A percentile compares a stretch with the other conserved stretches of the same genome.
These are phyloP conservation scores for Caenorhabditis japonica DNA, from an alignment of 2,888 invertebrate genomes.

Conservation along the genomic window DNA sequence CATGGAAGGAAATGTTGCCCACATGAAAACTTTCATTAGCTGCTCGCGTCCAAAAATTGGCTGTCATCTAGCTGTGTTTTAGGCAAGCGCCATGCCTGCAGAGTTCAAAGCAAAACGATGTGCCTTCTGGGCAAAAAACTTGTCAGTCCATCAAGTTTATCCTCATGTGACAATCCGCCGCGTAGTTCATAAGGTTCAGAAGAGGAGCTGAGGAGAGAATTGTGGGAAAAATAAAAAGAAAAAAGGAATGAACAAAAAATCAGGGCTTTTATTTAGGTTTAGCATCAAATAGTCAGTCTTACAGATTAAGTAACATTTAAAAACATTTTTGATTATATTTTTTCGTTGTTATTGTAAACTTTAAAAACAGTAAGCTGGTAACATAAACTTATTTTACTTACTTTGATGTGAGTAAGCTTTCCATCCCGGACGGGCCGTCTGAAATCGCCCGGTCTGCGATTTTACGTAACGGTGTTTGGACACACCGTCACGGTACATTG, in stretches of 20 bases:
- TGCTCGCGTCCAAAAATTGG: constrained; percentile 3
- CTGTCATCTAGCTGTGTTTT: constrained; percentile 38
- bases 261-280: too few relatives aligned
- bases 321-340: too few relatives aligned
- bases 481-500: too few relatives aligned
- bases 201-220: background rate
- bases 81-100: constrained; percentile 25
- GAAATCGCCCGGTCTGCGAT: too few relatives aligned
- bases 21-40: constrained; percentile 45
- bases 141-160: constrained; percentile 50
- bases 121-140: constrained; percentile 43
- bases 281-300: too few relatives aligned
- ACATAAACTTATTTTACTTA: too few relatives aligned
- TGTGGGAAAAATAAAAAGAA: constrained; percentile 11
- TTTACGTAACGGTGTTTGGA: too few relatives aligned
- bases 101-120: constrained; percentile 41
- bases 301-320: too few relatives aligned
- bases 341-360: too few relatives aligned
- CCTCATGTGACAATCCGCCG: constrained; percentile 31
- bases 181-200: constrained; percentile 35
- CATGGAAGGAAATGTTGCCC: constrained; percentile 24
- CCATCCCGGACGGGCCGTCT: too few relatives aligned
- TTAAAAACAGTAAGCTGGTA: too few relatives aligned
- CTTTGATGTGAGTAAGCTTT: too few relatives aligned
- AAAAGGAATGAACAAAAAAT: constrained; percentile 3